Percentiles rank a stretch among this genome's conserved stretches.
These are phyloP conservation scores for Paragorgia papillata DNA, from an alignment of 92 coral and sea anemone species.

Conservation along the genomic window DNA sequence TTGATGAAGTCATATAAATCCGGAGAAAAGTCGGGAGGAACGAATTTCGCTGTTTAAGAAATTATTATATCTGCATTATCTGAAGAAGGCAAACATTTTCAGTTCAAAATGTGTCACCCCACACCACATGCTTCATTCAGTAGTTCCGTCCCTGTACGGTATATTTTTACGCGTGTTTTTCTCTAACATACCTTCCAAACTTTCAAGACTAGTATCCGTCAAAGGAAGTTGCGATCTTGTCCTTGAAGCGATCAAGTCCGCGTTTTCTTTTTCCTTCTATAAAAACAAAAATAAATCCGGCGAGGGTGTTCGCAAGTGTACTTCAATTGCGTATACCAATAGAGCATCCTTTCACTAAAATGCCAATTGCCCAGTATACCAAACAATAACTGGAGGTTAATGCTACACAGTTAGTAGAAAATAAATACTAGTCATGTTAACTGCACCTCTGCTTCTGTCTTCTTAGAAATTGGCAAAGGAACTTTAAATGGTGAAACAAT, in stretches of 20 bases:
- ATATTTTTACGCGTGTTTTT: too few species aligned
- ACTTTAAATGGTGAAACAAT: conserved; percentile 59
- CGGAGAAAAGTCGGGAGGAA: conserved; percentile 86
- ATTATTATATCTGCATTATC: neutral
- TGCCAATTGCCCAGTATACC: too few species aligned
- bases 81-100: neutral
- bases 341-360: too few species aligned
- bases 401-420: too few species aligned
- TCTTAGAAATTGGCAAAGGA: conserved; percentile 63
- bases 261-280: conserved; percentile 52
- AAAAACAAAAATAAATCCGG: too few species aligned
- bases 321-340: too few species aligned
- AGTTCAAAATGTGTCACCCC: neutral
- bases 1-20: conserved; percentile 79
- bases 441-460: conserved; percentile 15
- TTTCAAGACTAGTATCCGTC: conserved; percentile 65
- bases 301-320: too few species aligned
- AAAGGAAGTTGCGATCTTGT: conserved; percentile 88
- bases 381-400: too few species aligned
- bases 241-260: conserved; percentile 88
- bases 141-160: too few species aligned
- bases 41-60: conserved; percentile 53
- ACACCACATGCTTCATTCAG: too few species aligned
- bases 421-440: neutral
- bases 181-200: conserved; percentile 72